These are phyloP conservation scores for Drosophila acutilabella DNA, from an alignment of 2,888 invertebrate genomes.

Conservation along the genomic window DNA sequence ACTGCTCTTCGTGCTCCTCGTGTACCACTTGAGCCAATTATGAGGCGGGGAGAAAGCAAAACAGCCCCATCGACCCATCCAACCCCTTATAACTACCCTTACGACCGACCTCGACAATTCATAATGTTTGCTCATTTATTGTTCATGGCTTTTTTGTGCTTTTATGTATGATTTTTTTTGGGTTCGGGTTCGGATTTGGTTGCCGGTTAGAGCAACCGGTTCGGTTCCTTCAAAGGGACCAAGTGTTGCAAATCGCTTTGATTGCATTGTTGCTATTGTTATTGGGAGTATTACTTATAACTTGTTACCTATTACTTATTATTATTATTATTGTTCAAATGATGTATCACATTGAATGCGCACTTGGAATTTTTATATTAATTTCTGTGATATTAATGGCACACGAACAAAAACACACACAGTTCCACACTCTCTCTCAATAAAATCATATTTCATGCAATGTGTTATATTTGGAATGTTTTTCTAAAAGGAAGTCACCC, in stretches of 20 bases:
- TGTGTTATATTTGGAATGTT: conserved; percentile 41
- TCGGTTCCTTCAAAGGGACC: conserved; percentile 62
- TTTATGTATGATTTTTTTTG: conserved; percentile 7
- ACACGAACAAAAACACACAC: conserved; percentile 4
- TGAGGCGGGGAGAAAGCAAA: conserved; percentile 15
- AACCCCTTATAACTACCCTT: conserved; percentile 32
- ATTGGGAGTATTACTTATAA: conserved; percentile 57
- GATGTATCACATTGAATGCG: conserved; percentile 73
- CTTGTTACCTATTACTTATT: conserved; percentile 31
- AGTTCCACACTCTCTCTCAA: conserved; percentile 18
- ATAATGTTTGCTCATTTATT: conserved; percentile 74
- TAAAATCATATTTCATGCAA: conserved; percentile 66
- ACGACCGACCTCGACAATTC: conserved; percentile 22
- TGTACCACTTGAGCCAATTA: conserved; percentile 69
- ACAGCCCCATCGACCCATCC: conserved; percentile 29
- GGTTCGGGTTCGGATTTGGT: too few relatives aligned
- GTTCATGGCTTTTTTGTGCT: conserved; percentile 25
- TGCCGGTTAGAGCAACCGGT: too few relatives aligned
- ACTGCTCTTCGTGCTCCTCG: conserved; percentile 50
- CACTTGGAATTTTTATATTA: conserved; percentile 81
- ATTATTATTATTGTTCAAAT: conserved; percentile 53
- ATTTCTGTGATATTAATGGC: conserved; percentile 75
- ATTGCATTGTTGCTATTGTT: conserved; percentile 76
- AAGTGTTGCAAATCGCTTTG: conserved; percentile 81
- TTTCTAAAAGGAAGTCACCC: background rate